A percentile compares a stretch with the other conserved stretches of the same genome.
Evolutionary conservation across 2,888 invertebrate genomes (phyloP).

Genomic region (Andrena marginata): DNA sequence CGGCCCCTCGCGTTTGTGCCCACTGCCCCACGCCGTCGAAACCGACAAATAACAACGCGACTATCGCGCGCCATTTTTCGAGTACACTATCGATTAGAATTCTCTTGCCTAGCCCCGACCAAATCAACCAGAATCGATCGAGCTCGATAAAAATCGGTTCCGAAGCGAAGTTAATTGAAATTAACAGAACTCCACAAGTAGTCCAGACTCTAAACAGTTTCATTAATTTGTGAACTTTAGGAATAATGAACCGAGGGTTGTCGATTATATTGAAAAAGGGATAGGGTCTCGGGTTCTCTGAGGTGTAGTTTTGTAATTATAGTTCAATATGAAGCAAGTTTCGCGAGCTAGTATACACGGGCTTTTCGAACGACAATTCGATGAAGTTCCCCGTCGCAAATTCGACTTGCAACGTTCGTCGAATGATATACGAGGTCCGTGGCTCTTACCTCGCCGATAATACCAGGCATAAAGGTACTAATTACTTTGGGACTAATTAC

Average conservation of each 20-base stretch:
- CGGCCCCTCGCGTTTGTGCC: conserved; percentile 25
- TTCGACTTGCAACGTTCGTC: conserved; percentile 44
- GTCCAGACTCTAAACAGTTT: no score
- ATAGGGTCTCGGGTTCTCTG: no score
- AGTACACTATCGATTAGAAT: not conserved
- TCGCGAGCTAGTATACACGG: not conserved
- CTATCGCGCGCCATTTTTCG: conserved; percentile 13
- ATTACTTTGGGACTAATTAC: conserved; percentile 69
- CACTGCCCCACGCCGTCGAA: not conserved
- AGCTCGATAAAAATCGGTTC: not conserved
- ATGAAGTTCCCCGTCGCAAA: conserved; percentile 32
- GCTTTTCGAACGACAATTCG: conserved; percentile 1
- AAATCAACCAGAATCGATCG: not conserved
- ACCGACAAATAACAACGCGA: conserved; percentile 8
- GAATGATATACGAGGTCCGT: conserved; percentile 44
- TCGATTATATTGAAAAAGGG: not conserved
- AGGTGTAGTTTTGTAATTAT: not conserved
- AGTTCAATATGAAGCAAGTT: not conserved
- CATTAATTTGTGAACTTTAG: no score
- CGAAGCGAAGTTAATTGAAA: not conserved
- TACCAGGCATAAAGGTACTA: conserved; percentile 62
- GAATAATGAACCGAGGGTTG: no score
- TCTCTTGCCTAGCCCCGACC: not conserved
- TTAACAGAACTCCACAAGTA: not conserved
- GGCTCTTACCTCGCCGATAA: conserved; percentile 60